Base-by-base conservation (phyloP, 1,140 invertebrate genomes). In the Pissodes strobi region DNA sequence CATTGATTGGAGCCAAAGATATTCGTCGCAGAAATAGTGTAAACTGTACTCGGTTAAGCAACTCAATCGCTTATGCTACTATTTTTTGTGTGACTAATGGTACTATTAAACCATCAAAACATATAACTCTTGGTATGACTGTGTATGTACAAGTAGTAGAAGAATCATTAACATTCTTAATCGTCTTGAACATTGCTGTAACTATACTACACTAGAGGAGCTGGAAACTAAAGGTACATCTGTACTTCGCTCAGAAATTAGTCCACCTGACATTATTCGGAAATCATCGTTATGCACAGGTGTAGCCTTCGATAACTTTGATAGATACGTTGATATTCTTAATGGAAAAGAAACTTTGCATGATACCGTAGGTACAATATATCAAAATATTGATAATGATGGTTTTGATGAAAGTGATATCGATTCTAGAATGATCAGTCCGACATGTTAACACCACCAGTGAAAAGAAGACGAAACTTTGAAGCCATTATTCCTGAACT, bases 311-410 rank as follows among this genome's bases (percentile, higher is more conserved):
- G 76, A 81, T 58, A 82, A 79, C 68, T 80, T 72, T 62, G 76
- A 79, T 69, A 63, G 79, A 22, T 79, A 73, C 51, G 78, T 78
- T 10, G 77, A 82, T 51, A 81, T 79, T 37, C n/a, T 66, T 12
- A 74, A 64, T 68, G 79, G 78, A 19, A 78, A 76, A 68, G 77
- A 76, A 19, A 81, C 79, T 49, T 41, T 81, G 5, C 76, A 81
- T 66, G 80, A 81, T 52, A 82, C 79, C 13, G 79, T 81, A 17
- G 80, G 79, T 13, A 80, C 81, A 38, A 76, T 76, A 52, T 77
- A 67, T 69, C 78, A 80, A 70, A 43, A 65, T 53, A 49, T 65
- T 55, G 21, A 48, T 17, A 25, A 53, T 17, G 22, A 41, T 41
- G 38, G 8, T 55, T 18, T 21, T 57, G n/a, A 45, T 57, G 38